phyloP scores from a whole-genome alignment of 2,797 vertebrate genomes.

The Fundulus diaphanus region DNA sequence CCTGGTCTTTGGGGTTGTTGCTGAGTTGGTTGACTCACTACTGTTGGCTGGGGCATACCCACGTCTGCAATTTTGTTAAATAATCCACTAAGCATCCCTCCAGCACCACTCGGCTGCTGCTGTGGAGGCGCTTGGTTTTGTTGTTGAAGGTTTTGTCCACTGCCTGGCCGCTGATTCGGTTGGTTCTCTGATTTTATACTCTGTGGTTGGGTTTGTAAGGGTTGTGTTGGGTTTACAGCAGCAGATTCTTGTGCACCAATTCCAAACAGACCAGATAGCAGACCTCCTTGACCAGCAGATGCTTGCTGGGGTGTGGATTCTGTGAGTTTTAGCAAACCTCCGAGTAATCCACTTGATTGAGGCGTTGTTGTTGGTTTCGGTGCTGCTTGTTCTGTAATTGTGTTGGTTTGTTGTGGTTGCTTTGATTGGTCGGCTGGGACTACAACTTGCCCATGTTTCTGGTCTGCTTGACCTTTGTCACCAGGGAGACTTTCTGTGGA shows the following conservation, averaged over 20 bases:
- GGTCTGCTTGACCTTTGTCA: slow-evolving; percentile 36
- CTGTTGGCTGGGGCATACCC: slow-evolving; percentile 48
- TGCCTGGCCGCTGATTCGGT: slow-evolving; percentile 50
- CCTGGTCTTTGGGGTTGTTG: slow-evolving; percentile 54
- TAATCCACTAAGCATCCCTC: slow-evolving; percentile 78
- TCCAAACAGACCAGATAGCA: slow-evolving; percentile 82
- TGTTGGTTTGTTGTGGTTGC: slow-evolving; percentile 40
- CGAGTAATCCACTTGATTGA: slow-evolving; percentile 78
- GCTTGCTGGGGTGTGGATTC: slow-evolving; percentile 73
- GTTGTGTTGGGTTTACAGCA: slow-evolving; percentile 45
- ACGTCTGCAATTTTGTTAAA: slow-evolving; percentile 79
- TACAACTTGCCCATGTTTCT: slow-evolving; percentile 32
- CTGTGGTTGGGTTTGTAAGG: slow-evolving; percentile 48
- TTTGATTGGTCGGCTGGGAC: slow-evolving; percentile 41
- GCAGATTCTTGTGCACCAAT: slow-evolving; percentile 64
- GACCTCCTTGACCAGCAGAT: slow-evolving; percentile 72
- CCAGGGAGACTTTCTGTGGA: slow-evolving; percentile 63
- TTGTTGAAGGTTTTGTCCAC: slow-evolving; percentile 66
- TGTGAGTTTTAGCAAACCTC: slow-evolving; percentile 80
- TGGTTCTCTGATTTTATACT: slow-evolving; percentile 33
- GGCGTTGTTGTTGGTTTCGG: slow-evolving; percentile 37
- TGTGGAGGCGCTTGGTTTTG: slow-evolving; percentile 71
- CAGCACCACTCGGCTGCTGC: slow-evolving; percentile 62
- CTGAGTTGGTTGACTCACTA: slow-evolving; percentile 52
- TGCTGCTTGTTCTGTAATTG: slow-evolving; percentile 30